Evolutionary conservation across 1,140 invertebrate genomes (phyloP), one percentile per base, ranked within the genome.

Genomic region (Camponotus floridanus): DNA sequence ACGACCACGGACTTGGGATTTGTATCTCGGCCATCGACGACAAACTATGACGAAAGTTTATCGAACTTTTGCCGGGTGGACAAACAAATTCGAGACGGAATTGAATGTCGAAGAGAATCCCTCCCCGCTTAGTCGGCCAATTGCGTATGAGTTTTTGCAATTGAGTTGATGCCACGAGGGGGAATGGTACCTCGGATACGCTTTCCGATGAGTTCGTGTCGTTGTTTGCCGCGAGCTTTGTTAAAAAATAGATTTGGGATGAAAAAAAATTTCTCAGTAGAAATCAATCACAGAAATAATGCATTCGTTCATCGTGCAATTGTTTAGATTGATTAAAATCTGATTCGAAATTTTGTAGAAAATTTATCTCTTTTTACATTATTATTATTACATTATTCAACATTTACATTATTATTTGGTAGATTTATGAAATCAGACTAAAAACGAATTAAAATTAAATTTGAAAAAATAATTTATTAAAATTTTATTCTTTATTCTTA

Each of bases 1-100:
- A 86, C 86, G 55, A 73, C 48, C 55, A 31, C 67, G 71, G 21
- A 78, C 80, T 78, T 85, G 65, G 36, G 73, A 87, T 88, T 89
- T 83, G 87, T 88, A 81, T 89, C 13, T 51, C 88, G 83, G 26
- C 59, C 71, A 45, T 5, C 31, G 57, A 42, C 55, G 3, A 36
- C 1, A 76, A 26, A 51, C 48, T 48, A 57, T 18, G 26, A 5
- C 18, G 33, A 42, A 55, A 62, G 65, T 87, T 83, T 76, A 73
- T 55, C 55, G 21, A 68, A 26, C 65, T 33, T 80, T 55, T 9
- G 55, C 26, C 26, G 36, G 57, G 26, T 15, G 33, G 57, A 73
- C 42, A 9, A 48, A 48, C 26, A 42, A 51, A 33, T 42, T 61
- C 68, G 21, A 13, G 80, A 76, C 42, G 48, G 48, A 88, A 85